A percentile compares a stretch with the other conserved stretches of the same genome.
phyloP scores from a whole-genome alignment of 2,888 invertebrate genomes.

The Halictus ligatus region DNA sequence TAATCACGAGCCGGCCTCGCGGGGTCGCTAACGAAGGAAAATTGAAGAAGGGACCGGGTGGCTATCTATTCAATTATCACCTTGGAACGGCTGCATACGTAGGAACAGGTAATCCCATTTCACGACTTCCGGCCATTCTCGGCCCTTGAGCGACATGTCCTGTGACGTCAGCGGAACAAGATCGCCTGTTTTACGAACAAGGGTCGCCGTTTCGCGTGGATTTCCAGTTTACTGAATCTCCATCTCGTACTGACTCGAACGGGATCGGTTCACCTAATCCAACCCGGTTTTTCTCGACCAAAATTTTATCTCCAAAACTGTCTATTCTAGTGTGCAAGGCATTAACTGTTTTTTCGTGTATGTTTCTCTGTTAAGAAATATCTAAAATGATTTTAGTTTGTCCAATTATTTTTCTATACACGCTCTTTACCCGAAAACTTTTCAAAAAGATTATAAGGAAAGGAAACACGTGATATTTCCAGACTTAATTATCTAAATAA shows the following conservation, averaged over 20 bases:
- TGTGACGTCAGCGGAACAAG: conserved; percentile 78
- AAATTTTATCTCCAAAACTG: neutral
- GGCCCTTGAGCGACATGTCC: conserved; percentile 83
- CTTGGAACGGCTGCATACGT: conserved; percentile 77
- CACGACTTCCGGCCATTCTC: conserved; percentile 84
- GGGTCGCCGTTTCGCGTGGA: neutral
- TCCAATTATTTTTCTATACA: too few species aligned
- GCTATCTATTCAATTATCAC: conserved; percentile 84
- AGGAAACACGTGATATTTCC: neutral
- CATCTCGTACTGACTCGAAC: neutral
- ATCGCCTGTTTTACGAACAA: conserved; percentile 75
- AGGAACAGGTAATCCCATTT: conserved; percentile 81
- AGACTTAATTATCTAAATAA: neutral
- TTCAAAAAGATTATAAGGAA: too few species aligned
- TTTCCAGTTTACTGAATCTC: neutral
- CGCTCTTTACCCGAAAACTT: too few species aligned
- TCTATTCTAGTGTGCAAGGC: too few species aligned
- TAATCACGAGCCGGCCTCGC: neutral
- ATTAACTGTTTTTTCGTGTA: too few species aligned
- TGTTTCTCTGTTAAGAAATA: too few species aligned
- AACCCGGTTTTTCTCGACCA: neutral
- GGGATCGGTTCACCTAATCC: neutral
- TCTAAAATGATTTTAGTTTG: too few species aligned
- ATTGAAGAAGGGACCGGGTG: conserved; percentile 67
- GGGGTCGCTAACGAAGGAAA: conserved; percentile 67